Conservation (phyloP, 2,888 invertebrate species). For the Alloplasta piceator region DNA sequence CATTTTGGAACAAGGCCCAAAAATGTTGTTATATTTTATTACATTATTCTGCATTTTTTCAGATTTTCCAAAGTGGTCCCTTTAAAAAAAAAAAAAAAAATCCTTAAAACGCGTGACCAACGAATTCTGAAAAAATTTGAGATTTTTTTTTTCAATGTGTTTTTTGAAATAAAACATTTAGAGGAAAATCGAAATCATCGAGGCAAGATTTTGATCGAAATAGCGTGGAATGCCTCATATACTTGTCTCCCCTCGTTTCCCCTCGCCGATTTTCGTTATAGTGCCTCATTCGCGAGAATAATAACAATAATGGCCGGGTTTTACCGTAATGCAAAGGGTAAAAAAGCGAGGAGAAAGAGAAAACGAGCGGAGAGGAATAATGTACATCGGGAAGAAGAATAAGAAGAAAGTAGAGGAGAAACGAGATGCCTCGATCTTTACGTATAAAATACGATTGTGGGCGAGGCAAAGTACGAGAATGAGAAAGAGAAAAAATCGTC, state of each 20-base stretch:
- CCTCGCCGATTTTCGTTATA: background rate
- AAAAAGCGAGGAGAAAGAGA: background rate
- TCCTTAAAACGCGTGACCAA: background rate
- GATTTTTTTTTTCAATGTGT: too few relatives aligned
- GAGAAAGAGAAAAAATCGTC: too few relatives aligned
- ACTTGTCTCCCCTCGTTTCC: background rate
- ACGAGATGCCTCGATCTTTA: conserved; percentile 33
- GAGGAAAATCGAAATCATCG: too few relatives aligned
- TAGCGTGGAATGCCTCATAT: too few relatives aligned
- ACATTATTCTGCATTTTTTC: too few relatives aligned
- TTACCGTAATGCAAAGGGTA: conserved; percentile 43
- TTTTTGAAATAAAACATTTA: too few relatives aligned
- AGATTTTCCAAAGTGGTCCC: too few relatives aligned
- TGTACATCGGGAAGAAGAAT: conserved; percentile 3
- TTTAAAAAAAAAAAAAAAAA: too few relatives aligned
- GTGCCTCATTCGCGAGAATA: conserved; percentile 53
- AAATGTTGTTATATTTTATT: too few relatives aligned
- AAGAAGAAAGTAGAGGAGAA: conserved; percentile 40
- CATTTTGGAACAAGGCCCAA: too few relatives aligned
- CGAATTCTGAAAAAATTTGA: too few relatives aligned
- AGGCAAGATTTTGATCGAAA: too few relatives aligned
- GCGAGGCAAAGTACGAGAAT: conserved; percentile 53
- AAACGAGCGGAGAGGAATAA: background rate
- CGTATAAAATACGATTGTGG: conserved; percentile 36
- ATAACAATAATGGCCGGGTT: conserved; percentile 51